Percentiles rank a stretch among this genome's conserved stretches.
These are phyloP conservation scores for Amblyjoppa fuscipennis DNA, from an alignment of 2,888 invertebrate species.

Conservation along the genomic window DNA sequence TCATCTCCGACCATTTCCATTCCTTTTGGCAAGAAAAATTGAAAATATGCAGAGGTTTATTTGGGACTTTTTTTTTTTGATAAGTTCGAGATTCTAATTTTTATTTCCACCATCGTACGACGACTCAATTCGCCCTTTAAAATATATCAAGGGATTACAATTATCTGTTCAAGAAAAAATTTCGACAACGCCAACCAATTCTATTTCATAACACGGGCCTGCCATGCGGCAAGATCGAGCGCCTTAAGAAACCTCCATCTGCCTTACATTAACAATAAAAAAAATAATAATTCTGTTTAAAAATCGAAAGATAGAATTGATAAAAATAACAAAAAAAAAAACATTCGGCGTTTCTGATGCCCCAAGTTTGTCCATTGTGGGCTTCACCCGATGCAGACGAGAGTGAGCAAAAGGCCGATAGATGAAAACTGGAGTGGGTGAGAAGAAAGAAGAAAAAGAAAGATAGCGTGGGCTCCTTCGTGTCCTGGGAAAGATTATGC, in stretches of 20 bases:
- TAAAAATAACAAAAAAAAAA: neutral
- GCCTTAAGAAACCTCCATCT: too few species aligned
- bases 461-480: slow-evolving; percentile 52
- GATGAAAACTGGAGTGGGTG: neutral
- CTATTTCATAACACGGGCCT: neutral
- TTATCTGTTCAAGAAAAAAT: neutral
- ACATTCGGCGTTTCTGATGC: slow-evolving; percentile 8
- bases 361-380: slow-evolving; percentile 6
- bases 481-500: slow-evolving; percentile 70
- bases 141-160: neutral
- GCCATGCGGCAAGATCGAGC: neutral
- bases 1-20: neutral
- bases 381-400: neutral
- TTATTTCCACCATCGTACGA: neutral
- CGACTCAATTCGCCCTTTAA: neutral
- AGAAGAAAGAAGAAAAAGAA: slow-evolving; percentile 32
- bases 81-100: too few species aligned
- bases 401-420: neutral
- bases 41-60: too few species aligned
- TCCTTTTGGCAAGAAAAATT: neutral
- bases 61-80: too few species aligned
- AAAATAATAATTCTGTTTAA: neutral
- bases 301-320: neutral
- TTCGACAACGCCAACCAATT: neutral
- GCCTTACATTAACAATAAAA: neutral